Evolutionary conservation across 2,888 invertebrate genomes (phyloP), one percentile per base, ranked within the genome.

Genomic region (Chloroclystis v-ata): DNA sequence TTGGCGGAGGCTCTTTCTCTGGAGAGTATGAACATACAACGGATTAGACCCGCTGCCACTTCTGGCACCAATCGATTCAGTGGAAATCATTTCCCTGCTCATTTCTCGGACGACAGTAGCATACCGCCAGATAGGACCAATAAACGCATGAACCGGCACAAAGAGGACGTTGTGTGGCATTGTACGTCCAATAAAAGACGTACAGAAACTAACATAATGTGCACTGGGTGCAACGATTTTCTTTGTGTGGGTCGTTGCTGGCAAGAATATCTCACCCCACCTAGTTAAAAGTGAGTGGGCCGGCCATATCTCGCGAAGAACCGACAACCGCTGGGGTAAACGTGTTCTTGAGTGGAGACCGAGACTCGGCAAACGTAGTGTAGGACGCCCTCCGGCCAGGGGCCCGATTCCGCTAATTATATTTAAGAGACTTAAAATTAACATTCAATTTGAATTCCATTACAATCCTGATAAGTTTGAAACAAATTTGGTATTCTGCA

Each of bases 171-270:
- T 33, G 33, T 35, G 33, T 42, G 33, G n/a, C 26, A 35, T 35
- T 42, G 42, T 28, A 41, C 41, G 26, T 32, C 41, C 12, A 41
- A 41, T 32, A 41, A 41, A 32, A 41, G 12, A 32, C 41, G 32
- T 14, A 42, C 26, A 14, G 35, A 33, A 35, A 28, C 42, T 1
- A 42, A 42, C 28, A 42, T 42, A 42, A 42, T 35, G 28, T 42
- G 42, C 28, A 35, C 42, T 26, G 35, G 33, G 42, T 42, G 42
- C 35, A 42, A 42, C 35, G 39, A 29, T 28, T 39, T 39, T 29
- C 39, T 39, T 29, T 39, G 39, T 16, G 39, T 39, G 29, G 39
- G 39, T 29, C 39, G 20, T 14, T 39, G 39, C 29, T 39, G 39
- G 39, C 16, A 20, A 16, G 39, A 39, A 20, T 39, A 39, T 20